Evolutionary conservation across 2,113 vertebrate genomes (phyloP), one percentile per base, ranked within the genome.

Genomic region (Paramormyrops kingsleyae): DNA sequence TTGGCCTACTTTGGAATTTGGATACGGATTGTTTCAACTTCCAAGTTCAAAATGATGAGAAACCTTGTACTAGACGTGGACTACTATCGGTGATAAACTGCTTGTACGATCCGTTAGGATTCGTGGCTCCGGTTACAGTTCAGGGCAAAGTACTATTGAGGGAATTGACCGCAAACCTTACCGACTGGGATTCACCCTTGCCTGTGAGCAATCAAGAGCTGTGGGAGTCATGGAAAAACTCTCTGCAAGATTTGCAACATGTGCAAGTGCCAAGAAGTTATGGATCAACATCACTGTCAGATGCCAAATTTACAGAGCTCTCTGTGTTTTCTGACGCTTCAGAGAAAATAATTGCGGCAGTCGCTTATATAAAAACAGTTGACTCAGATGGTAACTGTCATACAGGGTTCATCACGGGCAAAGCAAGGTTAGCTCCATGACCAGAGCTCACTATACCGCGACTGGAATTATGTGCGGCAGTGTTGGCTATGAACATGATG

Each of bases 61-160:
- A 87, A 42, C 83, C 90, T 0, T 91, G 66, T 31, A 91, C 88
- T 17, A 19, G 35, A 21, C 53, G 80, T 44, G 90, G 80, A 5
- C 83, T 91, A 2, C 56, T 91, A 1, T 91, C 88, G 13, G 52
- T 46, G 17, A 83, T 90, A 9, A 91, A 89, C 59, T 89, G 91
- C 53, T 53, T 91, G 5, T 91, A 90, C 6, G 70, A 90, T 62
- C 91, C 89, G 2, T 70, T 90, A 19, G 88, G 89, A 13, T 46
- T 89, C 9, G n/a, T 80, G 27, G 77, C 88, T 13, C 90, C 86
- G 1, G 35, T 91, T 44, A 88, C 77, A 1, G 9, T 90, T 27
- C 53, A 89, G 19, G 87, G 87, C n/a, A 90, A 87, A 13, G 50
- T 62, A 31, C 47, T 90, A 9, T 80, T 88, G 17, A 74, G 88